These are phyloP conservation scores for Cosmorhoe ocellata DNA, from an alignment of 2,888 invertebrate genomes.

Conservation along the genomic window DNA sequence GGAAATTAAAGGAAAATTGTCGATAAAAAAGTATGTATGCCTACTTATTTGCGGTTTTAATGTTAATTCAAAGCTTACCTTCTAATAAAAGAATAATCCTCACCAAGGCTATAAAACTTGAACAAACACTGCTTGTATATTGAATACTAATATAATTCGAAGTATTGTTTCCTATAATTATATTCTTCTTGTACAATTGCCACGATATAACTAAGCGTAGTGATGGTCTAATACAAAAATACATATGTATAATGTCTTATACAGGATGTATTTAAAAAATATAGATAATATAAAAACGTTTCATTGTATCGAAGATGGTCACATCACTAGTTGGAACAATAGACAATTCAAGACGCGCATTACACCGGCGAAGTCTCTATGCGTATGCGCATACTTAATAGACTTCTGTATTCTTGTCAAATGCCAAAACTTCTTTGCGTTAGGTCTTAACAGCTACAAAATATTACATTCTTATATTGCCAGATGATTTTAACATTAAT, in stretches of 20 bases:
- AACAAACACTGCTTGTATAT: background rate
- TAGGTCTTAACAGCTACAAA: too few species aligned
- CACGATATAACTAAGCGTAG: background rate
- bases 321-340: slow-evolving; percentile 49
- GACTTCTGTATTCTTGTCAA: slow-evolving; percentile 68
- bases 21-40: too few species aligned
- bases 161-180: slow-evolving; percentile 7
- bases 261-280: too few species aligned
- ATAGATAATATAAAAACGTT: too few species aligned
- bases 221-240: too few species aligned
- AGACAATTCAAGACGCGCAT: slow-evolving; percentile 57
- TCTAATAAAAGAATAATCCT: background rate
- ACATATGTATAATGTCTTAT: too few species aligned
- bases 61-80: background rate
- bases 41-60: too few species aligned
- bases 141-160: slow-evolving; percentile 4
- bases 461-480: too few species aligned
- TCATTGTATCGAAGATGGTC: slow-evolving; percentile 24
- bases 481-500: too few species aligned
- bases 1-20: too few species aligned
- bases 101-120: slow-evolving; percentile 2
- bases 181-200: slow-evolving; percentile 1
- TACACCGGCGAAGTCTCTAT: slow-evolving; percentile 46
- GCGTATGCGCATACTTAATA: slow-evolving; percentile 51
- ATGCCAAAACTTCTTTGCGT: slow-evolving; percentile 41